Conservation (phyloP, 2,797 vertebrate genomes). For the Cyclura pinguis region DNA sequence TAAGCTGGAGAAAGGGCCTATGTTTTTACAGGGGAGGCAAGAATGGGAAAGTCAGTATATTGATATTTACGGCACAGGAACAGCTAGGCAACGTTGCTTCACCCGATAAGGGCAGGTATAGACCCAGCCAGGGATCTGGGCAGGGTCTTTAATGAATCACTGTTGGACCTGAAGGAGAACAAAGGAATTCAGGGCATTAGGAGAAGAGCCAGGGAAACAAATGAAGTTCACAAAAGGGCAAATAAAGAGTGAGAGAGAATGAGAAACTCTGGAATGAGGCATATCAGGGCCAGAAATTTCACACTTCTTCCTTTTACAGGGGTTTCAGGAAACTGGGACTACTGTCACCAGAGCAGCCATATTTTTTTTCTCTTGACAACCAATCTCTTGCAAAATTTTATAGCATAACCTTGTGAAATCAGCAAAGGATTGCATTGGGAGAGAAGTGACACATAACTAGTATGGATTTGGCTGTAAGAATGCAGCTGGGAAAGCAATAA, state of each 20-base stretch:
- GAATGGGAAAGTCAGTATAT: too few species aligned
- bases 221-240: neutral
- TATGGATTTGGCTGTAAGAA: neutral
- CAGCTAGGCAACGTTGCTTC: neutral
- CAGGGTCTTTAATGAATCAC: neutral
- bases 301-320: neutral
- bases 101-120: neutral
- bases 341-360: neutral
- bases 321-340: neutral
- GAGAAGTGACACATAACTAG: neutral
- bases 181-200: neutral
- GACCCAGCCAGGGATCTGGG: neutral
- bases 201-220: neutral
- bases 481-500: neutral
- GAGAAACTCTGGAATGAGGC: neutral
- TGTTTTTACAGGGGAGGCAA: neutral
- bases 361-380: neutral
- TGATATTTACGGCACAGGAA: neutral
- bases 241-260: neutral
- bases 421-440: neutral
- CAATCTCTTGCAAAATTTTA: slow-evolving; percentile 1
- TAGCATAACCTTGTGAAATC: neutral
- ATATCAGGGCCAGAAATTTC: neutral
- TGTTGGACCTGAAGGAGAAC: neutral
- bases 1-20: too few species aligned